Base-by-base conservation (phyloP, 2,113 vertebrate species). In the Perca schrenkii region DNA sequence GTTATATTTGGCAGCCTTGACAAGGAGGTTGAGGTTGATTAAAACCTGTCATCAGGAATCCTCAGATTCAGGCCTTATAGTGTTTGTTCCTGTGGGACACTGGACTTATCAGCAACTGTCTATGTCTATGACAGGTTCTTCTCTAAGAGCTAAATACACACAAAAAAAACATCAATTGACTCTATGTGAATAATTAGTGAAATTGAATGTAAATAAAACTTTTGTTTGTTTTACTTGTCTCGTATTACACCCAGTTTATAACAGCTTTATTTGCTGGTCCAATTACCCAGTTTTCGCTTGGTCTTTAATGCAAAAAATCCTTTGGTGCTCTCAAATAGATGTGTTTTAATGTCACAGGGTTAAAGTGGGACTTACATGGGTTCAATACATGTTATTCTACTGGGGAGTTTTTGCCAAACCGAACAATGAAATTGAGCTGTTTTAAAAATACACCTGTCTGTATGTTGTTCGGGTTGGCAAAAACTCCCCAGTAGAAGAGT, bases 11-110 rank as follows among this genome's bases (percentile, higher is more conserved):
- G 60, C 77, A 78, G 71, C 46, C 50, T 63, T 58, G 77, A 79
- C 70, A 53, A 60, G 75, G 67, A 68, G 80, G 77, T 72, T 82
- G 77, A 81, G 19, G 57, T 61, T 28, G 62, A 82, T 78, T 86
- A 92, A 91, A 93, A 84, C 57, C 54, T 93, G 90, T 94, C 93
- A 89, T 72, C 91, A 60, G 83, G 75, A 77, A 72, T 77, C 56
- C 15, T 77, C 72, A 25, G 61, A 77, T 83, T 90, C 82, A 43
- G 4, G 47, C 72, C 49, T 40, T 4, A 43, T 68, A 25, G 3
- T 70, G 83, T 84, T 90, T 84, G 81, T 76, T 40, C 21, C 71
- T 53, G 70, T 60, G 63, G 68, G 79, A 91, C 82, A 77, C 73
- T 56, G 28, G 19, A 88, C 73, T 86, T 89, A 92, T 92, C 92